phyloP scores from a whole-genome alignment of 2,113 vertebrate genomes.

The Notothenia coriiceps region DNA sequence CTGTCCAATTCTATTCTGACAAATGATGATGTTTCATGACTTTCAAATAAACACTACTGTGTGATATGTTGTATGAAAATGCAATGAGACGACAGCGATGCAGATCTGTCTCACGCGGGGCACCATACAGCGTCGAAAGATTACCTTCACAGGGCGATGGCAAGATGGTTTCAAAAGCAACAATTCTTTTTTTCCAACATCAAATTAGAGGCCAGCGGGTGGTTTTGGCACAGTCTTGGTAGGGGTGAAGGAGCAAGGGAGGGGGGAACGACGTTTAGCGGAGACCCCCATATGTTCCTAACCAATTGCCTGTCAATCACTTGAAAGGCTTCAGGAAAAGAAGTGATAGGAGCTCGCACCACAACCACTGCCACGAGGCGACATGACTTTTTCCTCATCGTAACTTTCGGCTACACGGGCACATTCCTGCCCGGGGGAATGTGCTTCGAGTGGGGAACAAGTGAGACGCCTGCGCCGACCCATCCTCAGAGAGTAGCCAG shows the following conservation, averaged over 20 bases:
- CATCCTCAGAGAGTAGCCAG: constrained; percentile 46
- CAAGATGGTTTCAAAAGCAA: constrained; percentile 59
- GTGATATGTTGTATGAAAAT: constrained; percentile 1
- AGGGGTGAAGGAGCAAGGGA: constrained; percentile 25
- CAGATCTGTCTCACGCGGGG: constrained; percentile 42
- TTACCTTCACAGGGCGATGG: constrained; percentile 40
- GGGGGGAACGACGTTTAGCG: constrained; percentile 43
- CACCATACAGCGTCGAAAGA: constrained; percentile 45
- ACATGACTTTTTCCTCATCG: constrained; percentile 27
- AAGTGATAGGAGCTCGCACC: neutral
- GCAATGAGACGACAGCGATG: constrained; percentile 65
- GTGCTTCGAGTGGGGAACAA: constrained; percentile 16
- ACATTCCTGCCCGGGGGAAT: constrained; percentile 68
- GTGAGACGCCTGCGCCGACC: constrained; percentile 46
- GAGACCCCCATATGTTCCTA: constrained; percentile 39
- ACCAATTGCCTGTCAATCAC: constrained; percentile 54
- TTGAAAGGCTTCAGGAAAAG: constrained; percentile 30
- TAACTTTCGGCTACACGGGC: constrained; percentile 55
- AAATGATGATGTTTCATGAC: constrained; percentile 7
- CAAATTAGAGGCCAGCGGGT: constrained; percentile 68
- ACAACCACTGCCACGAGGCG: neutral
- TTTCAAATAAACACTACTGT: neutral
- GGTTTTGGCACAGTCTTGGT: constrained; percentile 49
- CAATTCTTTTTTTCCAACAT: constrained; percentile 60
- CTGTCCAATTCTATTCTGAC: constrained; percentile 23